Percentiles rank a stretch among this genome's conserved stretches.
Conservation (phyloP, 2,888 invertebrate genomes). For the Pantelozetes paolii region DNA sequence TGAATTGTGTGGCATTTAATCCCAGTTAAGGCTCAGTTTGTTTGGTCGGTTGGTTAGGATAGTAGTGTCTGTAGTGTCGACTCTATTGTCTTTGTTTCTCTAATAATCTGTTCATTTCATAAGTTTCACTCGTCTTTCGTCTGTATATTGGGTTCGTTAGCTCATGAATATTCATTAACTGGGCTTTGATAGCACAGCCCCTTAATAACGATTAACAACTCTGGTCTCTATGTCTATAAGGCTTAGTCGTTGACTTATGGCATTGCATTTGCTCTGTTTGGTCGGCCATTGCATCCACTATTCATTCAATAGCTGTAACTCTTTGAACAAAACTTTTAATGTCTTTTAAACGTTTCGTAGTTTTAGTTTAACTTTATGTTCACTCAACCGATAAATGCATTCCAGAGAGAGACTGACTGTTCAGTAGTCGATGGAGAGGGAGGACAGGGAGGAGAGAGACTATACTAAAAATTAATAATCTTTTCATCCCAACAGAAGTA, state of each 20-base stretch:
- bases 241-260: slow-evolving; percentile 34
- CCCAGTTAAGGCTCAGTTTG: slow-evolving; percentile 28
- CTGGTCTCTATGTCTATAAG: slow-evolving; percentile 22
- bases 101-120: slow-evolving; percentile 33
- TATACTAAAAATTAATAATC: slow-evolving; percentile 37
- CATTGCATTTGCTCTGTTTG: slow-evolving; percentile 35
- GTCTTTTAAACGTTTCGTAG: slow-evolving; percentile 31
- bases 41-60: slow-evolving; percentile 20
- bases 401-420: slow-evolving; percentile 16
- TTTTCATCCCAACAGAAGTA: slow-evolving; percentile 39
- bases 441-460: not conserved
- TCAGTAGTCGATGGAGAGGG: not conserved
- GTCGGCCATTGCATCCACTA: slow-evolving; percentile 1
- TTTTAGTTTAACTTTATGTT: slow-evolving; percentile 25
- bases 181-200: slow-evolving; percentile 46
- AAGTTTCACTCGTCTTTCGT: not conserved
- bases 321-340: slow-evolving; percentile 34
- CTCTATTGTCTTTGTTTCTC: slow-evolving; percentile 23
- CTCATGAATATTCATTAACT: slow-evolving; percentile 47
- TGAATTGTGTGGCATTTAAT: slow-evolving; percentile 29
- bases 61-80: not conserved
- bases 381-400: slow-evolving; percentile 26
- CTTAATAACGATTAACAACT: slow-evolving; percentile 46
- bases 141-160: slow-evolving; percentile 38
- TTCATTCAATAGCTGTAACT: slow-evolving; percentile 22